Percentiles rank a stretch among this genome's conserved stretches.
Conservation (phyloP, 1,140 invertebrate species). For the Aphelenchoides avenae region DNA sequence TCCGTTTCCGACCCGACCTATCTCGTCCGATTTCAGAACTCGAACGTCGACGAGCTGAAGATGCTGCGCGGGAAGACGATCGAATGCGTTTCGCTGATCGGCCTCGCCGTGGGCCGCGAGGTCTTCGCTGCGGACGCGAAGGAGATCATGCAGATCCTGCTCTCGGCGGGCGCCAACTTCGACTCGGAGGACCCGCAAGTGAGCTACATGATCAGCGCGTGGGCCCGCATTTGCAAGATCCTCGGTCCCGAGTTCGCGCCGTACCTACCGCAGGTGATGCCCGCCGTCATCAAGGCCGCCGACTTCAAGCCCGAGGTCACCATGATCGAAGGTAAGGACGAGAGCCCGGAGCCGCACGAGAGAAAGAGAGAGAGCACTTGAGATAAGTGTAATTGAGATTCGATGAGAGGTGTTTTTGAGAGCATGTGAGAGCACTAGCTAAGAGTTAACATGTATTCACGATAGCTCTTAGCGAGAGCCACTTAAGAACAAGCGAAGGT, state of each 20-base stretch:
- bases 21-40: too few species aligned
- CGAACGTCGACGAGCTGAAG: conserved; percentile 75
- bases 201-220: conserved; percentile 94
- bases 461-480: too few species aligned
- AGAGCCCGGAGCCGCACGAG: too few species aligned
- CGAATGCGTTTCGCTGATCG: conserved; percentile 96
- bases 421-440: conserved; percentile 4
- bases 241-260: conserved; percentile 88
- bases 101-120: conserved; percentile 88
- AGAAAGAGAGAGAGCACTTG: too few species aligned
- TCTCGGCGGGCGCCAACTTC: conserved; percentile 76
- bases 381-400: conserved; percentile 4
- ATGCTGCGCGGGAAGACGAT: conserved; percentile 73
- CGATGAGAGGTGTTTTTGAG: neutral
- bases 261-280: conserved; percentile 95
- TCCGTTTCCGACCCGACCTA: too few species aligned
- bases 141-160: conserved; percentile 89
- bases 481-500: too few species aligned
- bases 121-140: conserved; percentile 85
- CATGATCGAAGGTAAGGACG: conserved; percentile 76
- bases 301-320: conserved; percentile 93
- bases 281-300: conserved; percentile 87
- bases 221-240: conserved; percentile 97
- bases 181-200: conserved; percentile 69
- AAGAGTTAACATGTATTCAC: too few species aligned